Percentiles rank a stretch among this genome's conserved stretches.
These are phyloP conservation scores for Euplexia lucipara DNA, from an alignment of 2,888 invertebrate genomes.

Conservation along the genomic window DNA sequence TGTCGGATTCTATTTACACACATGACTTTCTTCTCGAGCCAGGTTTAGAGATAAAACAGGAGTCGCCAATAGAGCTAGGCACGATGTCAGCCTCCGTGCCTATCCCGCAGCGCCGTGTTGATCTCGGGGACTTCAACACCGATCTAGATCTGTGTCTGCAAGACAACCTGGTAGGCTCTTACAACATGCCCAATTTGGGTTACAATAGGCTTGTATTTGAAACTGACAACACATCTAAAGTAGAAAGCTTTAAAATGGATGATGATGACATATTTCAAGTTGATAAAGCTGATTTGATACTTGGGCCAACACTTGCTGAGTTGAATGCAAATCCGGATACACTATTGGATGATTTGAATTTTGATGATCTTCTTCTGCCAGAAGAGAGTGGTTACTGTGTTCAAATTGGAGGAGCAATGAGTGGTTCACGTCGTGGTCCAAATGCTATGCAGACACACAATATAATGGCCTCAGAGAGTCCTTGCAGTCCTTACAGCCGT, in stretches of 20 bases:
- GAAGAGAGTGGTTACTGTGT: constrained; percentile 92
- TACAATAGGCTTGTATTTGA: constrained; percentile 85
- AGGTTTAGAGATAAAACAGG: constrained; percentile 92
- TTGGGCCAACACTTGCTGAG: constrained; percentile 96
- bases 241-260: constrained; percentile 94
- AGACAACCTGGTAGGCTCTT: constrained; percentile 84
- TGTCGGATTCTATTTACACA: constrained; percentile 92
- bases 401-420: constrained; percentile 88
- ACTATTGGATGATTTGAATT: constrained; percentile 95
- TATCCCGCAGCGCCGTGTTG: constrained; percentile 90
- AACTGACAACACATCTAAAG: constrained; percentile 84
- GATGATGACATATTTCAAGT: constrained; percentile 97
- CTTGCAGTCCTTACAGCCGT: constrained; percentile 89
- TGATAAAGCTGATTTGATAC: constrained; percentile 96
- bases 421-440: constrained; percentile 77
- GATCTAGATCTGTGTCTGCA: constrained; percentile 91
- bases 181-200: constrained; percentile 82
- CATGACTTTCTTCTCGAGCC: constrained; percentile 92
- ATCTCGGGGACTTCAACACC: constrained; percentile 88
- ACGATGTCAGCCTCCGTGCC: constrained; percentile 92
- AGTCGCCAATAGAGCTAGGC: constrained; percentile 88
- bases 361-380: constrained; percentile 95
- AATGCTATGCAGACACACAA: constrained; percentile 73
- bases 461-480: constrained; percentile 80
- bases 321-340: constrained; percentile 96